Conservation (phyloP, 1,140 invertebrate genomes). For the Protaetia brevitarsis region DNA sequence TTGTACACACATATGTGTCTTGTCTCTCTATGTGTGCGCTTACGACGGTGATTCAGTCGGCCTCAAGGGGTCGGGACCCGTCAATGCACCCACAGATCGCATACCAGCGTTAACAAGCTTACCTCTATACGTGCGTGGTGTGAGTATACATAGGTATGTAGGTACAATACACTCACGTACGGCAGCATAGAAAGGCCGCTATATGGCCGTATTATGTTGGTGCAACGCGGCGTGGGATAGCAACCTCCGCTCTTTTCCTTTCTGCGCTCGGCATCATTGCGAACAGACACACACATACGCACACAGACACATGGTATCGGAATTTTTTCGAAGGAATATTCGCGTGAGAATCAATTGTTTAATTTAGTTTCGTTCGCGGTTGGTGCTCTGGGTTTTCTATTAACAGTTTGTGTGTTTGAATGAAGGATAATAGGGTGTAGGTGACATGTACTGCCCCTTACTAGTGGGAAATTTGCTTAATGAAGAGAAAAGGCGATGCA, state of each 20-base stretch:
- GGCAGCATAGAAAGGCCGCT: not conserved
- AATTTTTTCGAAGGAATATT: not conserved
- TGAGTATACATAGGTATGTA: not conserved
- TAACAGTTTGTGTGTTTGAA: too few relatives aligned
- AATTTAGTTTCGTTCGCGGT: too few relatives aligned
- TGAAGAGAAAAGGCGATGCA: too few relatives aligned
- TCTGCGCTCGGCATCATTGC: not conserved
- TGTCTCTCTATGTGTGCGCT: too few relatives aligned
- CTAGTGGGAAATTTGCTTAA: too few relatives aligned
- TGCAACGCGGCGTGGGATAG: slow-evolving; percentile 18
- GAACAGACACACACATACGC: too few relatives aligned
- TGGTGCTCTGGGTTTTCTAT: too few relatives aligned
- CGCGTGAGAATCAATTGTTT: too few relatives aligned
- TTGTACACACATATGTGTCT: too few relatives aligned
- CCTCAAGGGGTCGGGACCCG: slow-evolving; percentile 22
- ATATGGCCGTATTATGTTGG: not conserved
- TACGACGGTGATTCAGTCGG: slow-evolving; percentile 20
- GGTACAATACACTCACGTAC: not conserved
- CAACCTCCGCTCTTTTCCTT: not conserved
- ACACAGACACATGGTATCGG: not conserved
- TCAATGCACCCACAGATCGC: slow-evolving; percentile 22
- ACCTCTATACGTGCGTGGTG: not conserved
- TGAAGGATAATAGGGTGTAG: too few relatives aligned
- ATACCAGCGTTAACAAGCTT: slow-evolving; percentile 21
- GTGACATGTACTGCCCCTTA: too few relatives aligned